Evolutionary conservation across 2,888 invertebrate species (phyloP), one percentile per base, ranked within the genome.

Genomic region (Dasysyrphus tricinctus): DNA sequence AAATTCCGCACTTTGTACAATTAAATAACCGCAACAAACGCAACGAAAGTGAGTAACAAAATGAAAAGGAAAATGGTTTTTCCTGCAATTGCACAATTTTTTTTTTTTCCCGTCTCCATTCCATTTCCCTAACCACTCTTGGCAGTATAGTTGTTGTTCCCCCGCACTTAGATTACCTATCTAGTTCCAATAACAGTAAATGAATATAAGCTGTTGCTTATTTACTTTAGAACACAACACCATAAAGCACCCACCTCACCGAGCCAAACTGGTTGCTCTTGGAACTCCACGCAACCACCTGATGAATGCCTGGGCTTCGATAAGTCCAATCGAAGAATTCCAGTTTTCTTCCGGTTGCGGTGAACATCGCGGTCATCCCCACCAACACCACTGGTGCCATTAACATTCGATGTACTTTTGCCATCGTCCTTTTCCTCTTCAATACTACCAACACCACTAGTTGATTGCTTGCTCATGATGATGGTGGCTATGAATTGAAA

Each of bases 271-370:
- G 90, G 90, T 59, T 91, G 90, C 39, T 85, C 89, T 63, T 92
- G 91, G 90, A 93, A 93, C 85, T 93, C 93, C 72, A 93, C 93
- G 19, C 92, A 92, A 91, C 93, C 92, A 91, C 93, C 93, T 89
- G 93, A 93, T 91, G 93, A 93, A 88, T 93, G 91, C 76, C 93
- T 90, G 56, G 93, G 93, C 73, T 93, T 93, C 74, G 90, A 91
- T 72, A 93, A 91, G 89, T 94, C 93, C 88, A 93, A 90, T 19
- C 93, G 92, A 51, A 94, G 90, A 63, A 94, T 94, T 39, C 93
- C 93, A 29, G 92, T 91, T 82, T 92, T 92, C 75, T 90, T 90
- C 54, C 59, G 80, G 63, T 63, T 54, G 61, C 79, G 79, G 37
- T 70, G 74, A 59, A 61, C 24, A 44, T 83, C 82, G 34, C 76